Percentiles rank a stretch among this genome's conserved stretches.
Evolutionary conservation across 2,888 invertebrate genomes (phyloP).

Genomic region (Catocala fraxini): DNA sequence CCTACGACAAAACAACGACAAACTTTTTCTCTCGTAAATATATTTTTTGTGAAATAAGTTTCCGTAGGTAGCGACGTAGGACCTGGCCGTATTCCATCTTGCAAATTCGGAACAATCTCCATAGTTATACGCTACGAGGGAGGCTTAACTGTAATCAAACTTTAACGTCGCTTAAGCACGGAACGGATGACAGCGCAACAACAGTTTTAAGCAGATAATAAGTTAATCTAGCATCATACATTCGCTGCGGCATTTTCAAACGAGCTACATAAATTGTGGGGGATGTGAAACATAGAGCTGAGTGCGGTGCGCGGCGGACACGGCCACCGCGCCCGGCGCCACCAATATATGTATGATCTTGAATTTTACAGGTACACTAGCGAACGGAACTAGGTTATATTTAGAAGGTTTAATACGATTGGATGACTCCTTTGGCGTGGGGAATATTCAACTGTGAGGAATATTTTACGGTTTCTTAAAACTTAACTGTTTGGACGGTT

Average conservation of each 20-base stretch:
- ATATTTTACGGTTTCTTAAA: conserved; percentile 31
- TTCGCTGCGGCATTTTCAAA: conserved; percentile 61
- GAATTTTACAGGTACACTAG: conserved; percentile 59
- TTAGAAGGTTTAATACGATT: conserved; percentile 49
- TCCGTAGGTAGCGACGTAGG: conserved; percentile 19
- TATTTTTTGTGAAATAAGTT: conserved; percentile 32
- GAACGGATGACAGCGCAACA: conserved; percentile 44
- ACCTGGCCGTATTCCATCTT: conserved; percentile 41
- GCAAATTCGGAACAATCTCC: conserved; percentile 33
- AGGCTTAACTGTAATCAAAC: conserved; percentile 43
- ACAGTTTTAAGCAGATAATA: conserved; percentile 68
- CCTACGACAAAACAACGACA: conserved; percentile 18
- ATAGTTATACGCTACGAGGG: conserved; percentile 13
- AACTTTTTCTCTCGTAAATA: conserved; percentile 29
- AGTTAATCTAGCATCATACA: conserved; percentile 73
- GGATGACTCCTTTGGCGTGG: conserved; percentile 28
- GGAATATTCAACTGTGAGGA: conserved; percentile 22
- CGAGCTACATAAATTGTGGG: conserved; percentile 72
- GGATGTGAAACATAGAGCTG: conserved; percentile 72
- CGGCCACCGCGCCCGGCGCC: conserved; percentile 39
- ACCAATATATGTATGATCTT: conserved; percentile 66
- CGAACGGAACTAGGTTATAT: conserved; percentile 41
- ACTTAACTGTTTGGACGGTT: too few relatives aligned
- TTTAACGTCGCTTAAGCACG: conserved; percentile 45
- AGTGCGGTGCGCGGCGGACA: conserved; percentile 41